Conservation (phyloP, 2,113 vertebrate species). For the Eleginops maclovinus region DNA sequence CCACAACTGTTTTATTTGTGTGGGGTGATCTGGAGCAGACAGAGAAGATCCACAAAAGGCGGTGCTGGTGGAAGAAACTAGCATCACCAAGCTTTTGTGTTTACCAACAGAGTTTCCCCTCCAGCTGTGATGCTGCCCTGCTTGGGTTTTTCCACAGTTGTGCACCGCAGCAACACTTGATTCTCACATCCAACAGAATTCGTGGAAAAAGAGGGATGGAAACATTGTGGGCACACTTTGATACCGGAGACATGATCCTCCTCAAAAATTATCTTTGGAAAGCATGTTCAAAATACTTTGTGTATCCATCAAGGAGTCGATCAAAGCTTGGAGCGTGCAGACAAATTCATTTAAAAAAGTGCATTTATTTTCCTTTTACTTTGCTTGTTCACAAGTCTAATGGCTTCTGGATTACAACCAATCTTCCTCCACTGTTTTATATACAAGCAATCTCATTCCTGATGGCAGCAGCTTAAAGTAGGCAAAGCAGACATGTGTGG, state of each 20-base stretch:
- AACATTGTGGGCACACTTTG: background rate
- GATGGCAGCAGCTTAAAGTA: too few relatives aligned
- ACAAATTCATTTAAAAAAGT: too few relatives aligned
- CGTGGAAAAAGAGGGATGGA: background rate
- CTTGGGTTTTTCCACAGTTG: constrained; percentile 41
- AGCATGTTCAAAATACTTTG: background rate
- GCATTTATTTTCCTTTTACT: too few relatives aligned
- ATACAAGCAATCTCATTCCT: too few relatives aligned
- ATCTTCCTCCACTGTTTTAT: too few relatives aligned
- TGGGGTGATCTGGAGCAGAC: constrained; percentile 36
- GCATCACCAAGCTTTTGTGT: constrained; percentile 30
- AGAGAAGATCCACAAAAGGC: constrained; percentile 17
- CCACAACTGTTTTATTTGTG: constrained; percentile 25
- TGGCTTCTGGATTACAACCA: too few relatives aligned
- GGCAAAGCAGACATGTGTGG: too few relatives aligned
- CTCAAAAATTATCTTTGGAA: background rate
- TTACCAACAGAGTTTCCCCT: constrained; percentile 63
- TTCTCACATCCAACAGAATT: background rate
- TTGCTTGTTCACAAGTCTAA: too few relatives aligned
- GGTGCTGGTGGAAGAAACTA: constrained; percentile 36
- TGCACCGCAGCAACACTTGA: background rate
- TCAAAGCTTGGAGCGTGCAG: too few relatives aligned
- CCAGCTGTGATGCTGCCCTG: constrained; percentile 19
- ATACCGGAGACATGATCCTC: background rate
- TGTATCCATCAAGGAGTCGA: background rate